Base-by-base conservation (phyloP, 1,140 invertebrate genomes). In the Camponotus vicinus region DNA sequence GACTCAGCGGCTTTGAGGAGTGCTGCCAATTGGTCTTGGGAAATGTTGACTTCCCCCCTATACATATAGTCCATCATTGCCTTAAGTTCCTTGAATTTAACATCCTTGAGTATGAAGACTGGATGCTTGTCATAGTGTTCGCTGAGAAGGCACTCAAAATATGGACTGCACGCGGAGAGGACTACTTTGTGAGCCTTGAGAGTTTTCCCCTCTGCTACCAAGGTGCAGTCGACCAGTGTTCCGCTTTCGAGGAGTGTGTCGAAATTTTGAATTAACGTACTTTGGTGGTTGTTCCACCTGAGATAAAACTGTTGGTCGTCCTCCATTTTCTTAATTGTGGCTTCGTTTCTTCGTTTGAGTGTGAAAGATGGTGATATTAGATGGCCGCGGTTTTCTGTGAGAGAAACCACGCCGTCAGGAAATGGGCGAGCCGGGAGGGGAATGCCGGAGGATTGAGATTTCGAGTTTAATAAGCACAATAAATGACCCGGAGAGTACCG, bases 61-160 rank as follows among this genome's bases (percentile, higher is more conserved):
- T 99, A 99, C 98, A 99, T 99, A 92, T 98, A 98, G 94, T 98
- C 98, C 96, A 98, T 97, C 97, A 99, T 98, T 82, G 98, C 98
- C 95, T 98, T 97, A 86, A 99, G 94, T 95, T 98, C 98, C 95
- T 97, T 97, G 95, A 98, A 98, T 95, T 98, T 98, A 9, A 99
- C 98, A 96, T 98, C 98, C 96, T 98, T 98, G 89, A 98, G 96
- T 95, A 98, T 98, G 89, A 99, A 97, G 92, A 98, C 98, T 70
- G 98, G 98, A 95, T 98, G 98, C 95, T 98, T 98, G 94, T 98
- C 98, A 95, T 97, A 98, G 94, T 98, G 97, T 95, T 98, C 97
- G 94, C 97, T 97, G 93, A 98, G 95, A 92, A 98, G 96, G 94
- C 97, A 96, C 98, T 98, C 98, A 96, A 99, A 98, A 96, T 98